phyloP scores from a whole-genome alignment of 2,888 invertebrate species.

The Hydriomena furcata region DNA sequence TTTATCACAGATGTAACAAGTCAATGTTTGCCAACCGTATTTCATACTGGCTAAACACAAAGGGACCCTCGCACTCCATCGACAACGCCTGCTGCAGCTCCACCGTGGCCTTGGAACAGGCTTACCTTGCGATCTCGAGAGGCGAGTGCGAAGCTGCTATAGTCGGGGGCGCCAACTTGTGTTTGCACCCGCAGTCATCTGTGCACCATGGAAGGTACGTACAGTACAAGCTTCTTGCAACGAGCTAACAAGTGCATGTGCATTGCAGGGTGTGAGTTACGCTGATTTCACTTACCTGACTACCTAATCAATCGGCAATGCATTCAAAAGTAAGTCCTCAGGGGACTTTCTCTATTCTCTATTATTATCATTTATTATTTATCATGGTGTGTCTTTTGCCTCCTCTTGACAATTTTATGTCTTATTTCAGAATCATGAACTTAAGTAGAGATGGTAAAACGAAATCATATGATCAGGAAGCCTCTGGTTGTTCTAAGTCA shows the following conservation, averaged over 20 bases:
- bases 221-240: no score
- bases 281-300: no score
- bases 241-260: no score
- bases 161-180: constrained; percentile 75
- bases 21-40: constrained; percentile 59
- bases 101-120: constrained; percentile 49
- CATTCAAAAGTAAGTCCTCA: no score
- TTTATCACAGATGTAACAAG: constrained; percentile 42
- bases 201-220: constrained; percentile 39
- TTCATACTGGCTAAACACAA: constrained; percentile 58
- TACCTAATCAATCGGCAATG: no score
- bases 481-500: constrained; percentile 87
- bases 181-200: constrained; percentile 62
- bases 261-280: no score
- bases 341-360: no score
- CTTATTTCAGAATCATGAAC: constrained; percentile 40
- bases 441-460: constrained; percentile 92
- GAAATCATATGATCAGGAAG: constrained; percentile 91
- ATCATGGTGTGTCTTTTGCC: no score
- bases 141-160: constrained; percentile 76
- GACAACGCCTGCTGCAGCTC: constrained; percentile 52
- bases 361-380: no score
- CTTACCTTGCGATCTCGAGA: constrained; percentile 44
- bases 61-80: constrained; percentile 54
- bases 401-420: no score